These are phyloP conservation scores for Dryas iulia DNA, from an alignment of 1,140 invertebrate genomes.

Conservation along the genomic window DNA sequence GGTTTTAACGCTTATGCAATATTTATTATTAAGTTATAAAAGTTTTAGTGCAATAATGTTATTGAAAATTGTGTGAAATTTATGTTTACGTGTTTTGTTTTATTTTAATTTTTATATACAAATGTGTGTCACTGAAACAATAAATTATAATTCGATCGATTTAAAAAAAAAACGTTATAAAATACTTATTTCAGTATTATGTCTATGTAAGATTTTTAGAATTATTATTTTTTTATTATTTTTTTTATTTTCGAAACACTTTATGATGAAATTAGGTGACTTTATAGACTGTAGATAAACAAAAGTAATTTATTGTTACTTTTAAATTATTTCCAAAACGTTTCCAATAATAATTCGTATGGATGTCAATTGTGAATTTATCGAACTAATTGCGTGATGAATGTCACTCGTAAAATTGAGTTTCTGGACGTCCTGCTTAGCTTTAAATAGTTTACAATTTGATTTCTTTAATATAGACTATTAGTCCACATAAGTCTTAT, in stretches of 20 bases:
- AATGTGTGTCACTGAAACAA: constrained; percentile 49
- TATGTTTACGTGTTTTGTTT: constrained; percentile 72
- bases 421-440: constrained; percentile 71
- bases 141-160: constrained; percentile 54
- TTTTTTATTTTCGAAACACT: constrained; percentile 67
- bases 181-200: constrained; percentile 74
- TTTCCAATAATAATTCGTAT: constrained; percentile 65
- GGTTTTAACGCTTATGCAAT: constrained; percentile 75
- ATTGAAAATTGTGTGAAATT: constrained; percentile 76
- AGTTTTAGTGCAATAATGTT: constrained; percentile 77
- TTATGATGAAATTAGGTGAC: constrained; percentile 70
- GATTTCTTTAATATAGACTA: constrained; percentile 41
- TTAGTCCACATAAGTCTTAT: constrained; percentile 39
- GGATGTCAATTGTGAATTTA: constrained; percentile 49
- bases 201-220: constrained; percentile 72
- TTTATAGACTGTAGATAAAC: constrained; percentile 72
- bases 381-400: constrained; percentile 30
- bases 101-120: constrained; percentile 57
- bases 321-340: constrained; percentile 73
- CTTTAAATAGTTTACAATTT: constrained; percentile 71
- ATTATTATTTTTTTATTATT: constrained; percentile 64
- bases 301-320: constrained; percentile 77
- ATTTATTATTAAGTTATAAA: constrained; percentile 79
- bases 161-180: constrained; percentile 41
- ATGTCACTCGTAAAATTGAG: constrained; percentile 41